Evolutionary conservation across 2,113 vertebrate species (phyloP), one percentile per base, ranked within the genome.

Genomic region (Beaufortia kweichowensis): DNA sequence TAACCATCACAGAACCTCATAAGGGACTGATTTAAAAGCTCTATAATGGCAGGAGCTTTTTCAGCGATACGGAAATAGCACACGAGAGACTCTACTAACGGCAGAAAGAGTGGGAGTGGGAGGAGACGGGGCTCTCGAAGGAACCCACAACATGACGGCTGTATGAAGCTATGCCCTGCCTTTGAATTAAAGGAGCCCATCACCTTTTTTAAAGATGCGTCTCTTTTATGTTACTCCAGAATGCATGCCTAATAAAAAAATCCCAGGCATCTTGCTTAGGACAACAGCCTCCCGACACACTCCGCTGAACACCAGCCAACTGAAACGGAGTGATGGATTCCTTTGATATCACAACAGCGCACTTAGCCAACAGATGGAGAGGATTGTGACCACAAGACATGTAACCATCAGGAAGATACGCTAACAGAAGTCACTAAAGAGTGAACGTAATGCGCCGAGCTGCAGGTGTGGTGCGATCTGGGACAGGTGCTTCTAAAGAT

Each of bases 401-500:
- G 83, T 79, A 80, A 66, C 73, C 85, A 89, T 86, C 85, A 88
- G 85, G 86, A 50, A 70, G 77, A 50, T 26, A 65, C 24, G 63
- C 15, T 26, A 74, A 81, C 43, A 33, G 76, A 74, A 76, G 43
- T 7, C 3, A 23, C 87, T 84, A 83, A 67, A 86, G 76, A 50
- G 80, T 74, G 81, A 71, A 26, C 78, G 78, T 78, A 84, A 72
- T 73, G 79, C 78, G 68, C n/a, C 8, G 6, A 53, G 48, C 19
- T 53, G 48, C 48, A 53, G 7, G n/a, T n/a, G 48, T n/a, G 48
- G 15, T 53, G 48, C n/a, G 3, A 53, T 21, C 48, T 53, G 81
- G 79, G 75, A 73, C 78, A 71, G 79, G 80, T 69, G 57, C 71
- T 60, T 77, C 55, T 41, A 50, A 81, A 76, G 74, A 79, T 28